These are phyloP conservation scores for Formica selysi DNA, from an alignment of 1,140 invertebrate genomes.

Conservation along the genomic window DNA sequence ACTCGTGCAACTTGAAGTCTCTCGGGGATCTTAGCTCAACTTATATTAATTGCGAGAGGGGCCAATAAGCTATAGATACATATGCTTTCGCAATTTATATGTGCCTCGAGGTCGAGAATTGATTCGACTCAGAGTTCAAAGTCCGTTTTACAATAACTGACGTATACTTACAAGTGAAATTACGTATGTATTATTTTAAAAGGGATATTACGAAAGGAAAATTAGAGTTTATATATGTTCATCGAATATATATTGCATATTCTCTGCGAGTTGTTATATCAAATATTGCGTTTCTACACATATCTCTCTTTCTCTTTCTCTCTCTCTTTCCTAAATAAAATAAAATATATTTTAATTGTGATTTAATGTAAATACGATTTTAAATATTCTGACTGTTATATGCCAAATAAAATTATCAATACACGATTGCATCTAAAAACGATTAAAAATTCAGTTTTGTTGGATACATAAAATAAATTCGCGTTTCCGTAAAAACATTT, in stretches of 20 bases:
- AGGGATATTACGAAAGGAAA: neutral
- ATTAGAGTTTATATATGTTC: neutral
- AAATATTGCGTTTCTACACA: neutral
- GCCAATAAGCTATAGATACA: conserved; percentile 37
- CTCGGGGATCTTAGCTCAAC: conserved; percentile 19
- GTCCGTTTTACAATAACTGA: neutral
- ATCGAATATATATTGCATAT: neutral
- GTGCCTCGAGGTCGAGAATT: neutral
- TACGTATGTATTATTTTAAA: neutral
- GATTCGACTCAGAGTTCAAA: conserved; percentile 1
- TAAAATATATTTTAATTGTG: conserved; percentile 11
- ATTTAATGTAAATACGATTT: neutral
- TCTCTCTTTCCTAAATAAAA: neutral
- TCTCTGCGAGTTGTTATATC: neutral
- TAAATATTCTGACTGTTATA: neutral
- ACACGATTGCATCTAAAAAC: neutral
- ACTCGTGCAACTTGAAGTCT: conserved; percentile 49
- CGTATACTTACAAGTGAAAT: neutral
- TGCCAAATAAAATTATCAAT: neutral
- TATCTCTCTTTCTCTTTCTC: too few relatives aligned
- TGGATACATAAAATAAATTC: neutral
- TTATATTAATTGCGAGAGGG: conserved; percentile 52
- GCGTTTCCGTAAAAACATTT: neutral
- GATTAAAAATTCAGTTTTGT: neutral
- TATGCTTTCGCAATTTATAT: conserved; percentile 37